Percentiles rank a stretch among this genome's conserved stretches.
These are phyloP conservation scores for Thera obeliscata DNA, from an alignment of 2,888 invertebrate species.

Conservation along the genomic window DNA sequence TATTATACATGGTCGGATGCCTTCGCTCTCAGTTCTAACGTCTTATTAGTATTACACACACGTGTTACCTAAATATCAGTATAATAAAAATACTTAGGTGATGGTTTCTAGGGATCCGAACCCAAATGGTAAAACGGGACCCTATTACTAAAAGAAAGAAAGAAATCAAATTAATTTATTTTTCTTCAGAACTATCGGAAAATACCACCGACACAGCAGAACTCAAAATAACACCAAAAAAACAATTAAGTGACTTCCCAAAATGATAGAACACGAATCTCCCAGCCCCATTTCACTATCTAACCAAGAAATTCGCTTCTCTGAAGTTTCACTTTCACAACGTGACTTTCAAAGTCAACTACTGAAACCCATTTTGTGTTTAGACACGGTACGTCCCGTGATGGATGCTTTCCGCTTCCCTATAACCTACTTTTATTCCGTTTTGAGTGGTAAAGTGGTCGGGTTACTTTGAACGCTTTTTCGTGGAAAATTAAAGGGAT, in stretches of 20 bases:
- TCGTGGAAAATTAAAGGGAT: not conserved
- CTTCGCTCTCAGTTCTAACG: slow-evolving; percentile 1
- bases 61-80: not conserved
- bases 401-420: slow-evolving; percentile 26
- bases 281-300: not conserved
- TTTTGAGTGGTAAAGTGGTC: slow-evolving; percentile 16
- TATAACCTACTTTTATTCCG: slow-evolving; percentile 18
- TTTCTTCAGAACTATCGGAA: too few species aligned
- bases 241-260: too few species aligned
- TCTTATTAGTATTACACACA: not conserved
- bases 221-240: too few species aligned
- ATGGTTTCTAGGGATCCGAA: too few species aligned
- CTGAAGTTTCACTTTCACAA: slow-evolving; percentile 19
- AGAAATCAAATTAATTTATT: too few species aligned
- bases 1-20: slow-evolving; percentile 51
- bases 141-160: too few species aligned
- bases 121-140: too few species aligned
- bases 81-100: too few species aligned
- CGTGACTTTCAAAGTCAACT: slow-evolving; percentile 35
- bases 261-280: too few species aligned
- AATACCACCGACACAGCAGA: too few species aligned
- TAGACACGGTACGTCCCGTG: slow-evolving; percentile 31
- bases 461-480: not conserved
- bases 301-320: not conserved
- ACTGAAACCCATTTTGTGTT: slow-evolving; percentile 31